A percentile compares a stretch with the other conserved stretches of the same genome.
Conservation (phyloP, 2,797 vertebrate genomes). For the Xenops minutus region DNA sequence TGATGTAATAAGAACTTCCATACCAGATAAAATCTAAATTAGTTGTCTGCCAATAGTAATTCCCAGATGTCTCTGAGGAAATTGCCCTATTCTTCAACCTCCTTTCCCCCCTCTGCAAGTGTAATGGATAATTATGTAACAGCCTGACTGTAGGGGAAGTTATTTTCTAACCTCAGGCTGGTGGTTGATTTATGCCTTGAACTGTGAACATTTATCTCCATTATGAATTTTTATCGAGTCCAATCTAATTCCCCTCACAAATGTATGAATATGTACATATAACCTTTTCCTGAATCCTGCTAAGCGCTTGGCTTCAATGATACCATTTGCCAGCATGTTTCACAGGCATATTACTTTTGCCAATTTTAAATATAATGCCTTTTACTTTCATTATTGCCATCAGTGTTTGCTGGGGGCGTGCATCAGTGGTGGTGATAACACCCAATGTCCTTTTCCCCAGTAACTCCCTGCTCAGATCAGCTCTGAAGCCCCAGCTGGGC, state of each 20-base stretch:
- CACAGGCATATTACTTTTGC: background rate
- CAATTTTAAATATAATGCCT: background rate
- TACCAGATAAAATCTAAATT: slow-evolving; percentile 53
- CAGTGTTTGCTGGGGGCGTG: background rate
- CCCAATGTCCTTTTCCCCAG: background rate
- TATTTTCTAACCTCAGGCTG: slow-evolving; percentile 45
- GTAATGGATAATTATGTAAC: slow-evolving; percentile 55
- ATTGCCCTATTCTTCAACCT: slow-evolving; percentile 62
- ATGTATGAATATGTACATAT: slow-evolving; percentile 59
- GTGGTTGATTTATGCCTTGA: slow-evolving; percentile 52
- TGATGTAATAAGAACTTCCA: slow-evolving; percentile 57
- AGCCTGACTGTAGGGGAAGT: slow-evolving; percentile 16
- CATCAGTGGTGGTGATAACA: background rate
- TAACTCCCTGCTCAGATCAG: background rate
- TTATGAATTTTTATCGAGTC: slow-evolving; percentile 52
- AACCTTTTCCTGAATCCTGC: slow-evolving; percentile 45
- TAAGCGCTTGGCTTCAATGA: background rate
- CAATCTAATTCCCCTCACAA: slow-evolving; percentile 40
- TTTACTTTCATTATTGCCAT: background rate
- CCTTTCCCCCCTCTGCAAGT: background rate
- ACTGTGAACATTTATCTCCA: slow-evolving; percentile 48
- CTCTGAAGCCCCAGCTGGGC: background rate
- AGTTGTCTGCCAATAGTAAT: slow-evolving; percentile 59
- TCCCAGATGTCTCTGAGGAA: slow-evolving; percentile 48
- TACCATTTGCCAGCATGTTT: background rate